Conservation (phyloP, 2,113 vertebrate genomes). For the Nothoprocta pentlandii region DNA sequence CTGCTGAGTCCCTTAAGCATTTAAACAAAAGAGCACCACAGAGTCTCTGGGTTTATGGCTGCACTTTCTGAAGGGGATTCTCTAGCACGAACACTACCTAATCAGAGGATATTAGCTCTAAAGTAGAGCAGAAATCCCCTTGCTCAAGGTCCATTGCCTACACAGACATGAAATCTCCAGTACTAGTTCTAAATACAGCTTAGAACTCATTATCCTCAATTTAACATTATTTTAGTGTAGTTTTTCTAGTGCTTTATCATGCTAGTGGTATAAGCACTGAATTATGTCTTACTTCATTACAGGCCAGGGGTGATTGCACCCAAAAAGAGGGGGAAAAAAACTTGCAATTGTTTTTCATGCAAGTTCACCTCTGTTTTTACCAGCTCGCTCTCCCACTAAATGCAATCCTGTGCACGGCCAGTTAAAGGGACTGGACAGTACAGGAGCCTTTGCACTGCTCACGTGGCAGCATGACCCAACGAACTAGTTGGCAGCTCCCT, state of each 20-base stretch:
- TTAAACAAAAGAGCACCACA: background rate
- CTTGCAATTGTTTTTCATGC: background rate
- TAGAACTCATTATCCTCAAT: background rate
- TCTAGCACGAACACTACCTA: rapidly evolving
- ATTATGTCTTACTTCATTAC: background rate
- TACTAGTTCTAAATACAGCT: background rate
- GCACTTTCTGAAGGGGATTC: background rate
- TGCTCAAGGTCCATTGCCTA: background rate
- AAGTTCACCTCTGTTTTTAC: background rate
- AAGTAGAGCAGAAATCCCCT: background rate
- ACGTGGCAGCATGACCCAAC: constrained; percentile 12
- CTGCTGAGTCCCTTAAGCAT: background rate
- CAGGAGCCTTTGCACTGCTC: background rate
- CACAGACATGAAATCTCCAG: background rate
- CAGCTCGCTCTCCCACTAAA: background rate
- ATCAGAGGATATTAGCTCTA: background rate
- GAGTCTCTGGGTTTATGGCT: rapidly evolving
- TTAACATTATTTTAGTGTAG: background rate
- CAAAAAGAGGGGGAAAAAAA: background rate
- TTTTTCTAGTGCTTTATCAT: background rate
- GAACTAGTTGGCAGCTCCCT: constrained; percentile 39
- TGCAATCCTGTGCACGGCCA: background rate
- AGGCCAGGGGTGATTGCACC: background rate
- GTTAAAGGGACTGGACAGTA: background rate
- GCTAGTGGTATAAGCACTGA: background rate